These are phyloP conservation scores for Thalassoma bifasciatum DNA, from an alignment of 2,113 vertebrate genomes.

Conservation along the genomic window DNA sequence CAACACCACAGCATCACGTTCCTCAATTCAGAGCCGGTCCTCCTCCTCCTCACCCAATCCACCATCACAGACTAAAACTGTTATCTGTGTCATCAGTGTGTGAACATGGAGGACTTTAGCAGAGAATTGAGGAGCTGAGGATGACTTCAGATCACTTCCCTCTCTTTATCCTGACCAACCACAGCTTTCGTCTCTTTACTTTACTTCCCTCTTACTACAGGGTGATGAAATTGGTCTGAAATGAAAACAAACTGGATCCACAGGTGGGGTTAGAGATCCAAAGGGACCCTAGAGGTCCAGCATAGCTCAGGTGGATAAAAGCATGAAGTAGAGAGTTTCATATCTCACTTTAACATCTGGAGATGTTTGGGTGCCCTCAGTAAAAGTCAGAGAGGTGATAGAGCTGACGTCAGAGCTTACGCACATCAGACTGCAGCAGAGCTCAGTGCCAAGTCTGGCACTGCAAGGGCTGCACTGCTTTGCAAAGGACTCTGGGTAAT, in stretches of 20 bases:
- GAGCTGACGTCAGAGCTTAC: conserved; percentile 24
- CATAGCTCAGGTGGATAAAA: conserved; percentile 31
- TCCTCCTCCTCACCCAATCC: neutral
- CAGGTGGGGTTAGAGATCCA: conserved; percentile 38
- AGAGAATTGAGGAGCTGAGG: conserved; percentile 36
- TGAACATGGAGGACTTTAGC: neutral
- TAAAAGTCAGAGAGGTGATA: conserved; percentile 17
- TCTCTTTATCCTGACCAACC: conserved; percentile 2
- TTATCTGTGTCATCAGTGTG: neutral
- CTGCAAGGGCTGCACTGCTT: conserved; percentile 19
- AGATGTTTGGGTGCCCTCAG: neutral
- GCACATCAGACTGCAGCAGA: conserved; percentile 32
- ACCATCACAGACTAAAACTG: neutral
- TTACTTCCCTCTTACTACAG: neutral
- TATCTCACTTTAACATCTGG: neutral
- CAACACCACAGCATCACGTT: conserved; percentile 13
- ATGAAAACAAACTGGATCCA: conserved; percentile 75
- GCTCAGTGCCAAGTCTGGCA: conserved; percentile 36
- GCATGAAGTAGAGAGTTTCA: conserved; percentile 21
- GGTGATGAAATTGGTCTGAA: conserved; percentile 36
- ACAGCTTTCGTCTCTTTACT: neutral
- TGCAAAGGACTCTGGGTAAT: conserved; percentile 32
- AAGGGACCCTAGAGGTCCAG: conserved; percentile 39
- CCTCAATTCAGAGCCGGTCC: conserved; percentile 15
- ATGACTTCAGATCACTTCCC: conserved; percentile 27